phyloP scores from a whole-genome alignment of 2,888 invertebrate species.

The Thymelicus sylvestris region DNA sequence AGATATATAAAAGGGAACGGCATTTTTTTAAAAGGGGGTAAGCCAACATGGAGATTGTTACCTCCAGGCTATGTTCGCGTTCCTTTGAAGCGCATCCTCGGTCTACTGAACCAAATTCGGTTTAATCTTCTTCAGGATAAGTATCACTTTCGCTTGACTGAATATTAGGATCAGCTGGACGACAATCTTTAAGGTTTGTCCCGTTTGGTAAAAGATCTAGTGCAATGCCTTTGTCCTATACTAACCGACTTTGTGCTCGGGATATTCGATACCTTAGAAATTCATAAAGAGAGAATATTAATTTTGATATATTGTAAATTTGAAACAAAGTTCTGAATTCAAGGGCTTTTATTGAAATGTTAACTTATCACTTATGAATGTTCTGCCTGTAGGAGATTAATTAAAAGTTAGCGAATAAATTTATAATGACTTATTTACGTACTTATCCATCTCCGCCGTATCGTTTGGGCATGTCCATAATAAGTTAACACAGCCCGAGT shows the following conservation, averaged over 20 bases:
- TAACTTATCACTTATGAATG: not conserved
- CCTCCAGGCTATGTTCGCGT: conserved; percentile 50
- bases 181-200: conserved; percentile 34
- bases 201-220: conserved; percentile 34
- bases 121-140: conserved; percentile 27
- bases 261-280: not conserved
- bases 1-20: conserved; percentile 32
- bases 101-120: conserved; percentile 22
- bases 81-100: conserved; percentile 44
- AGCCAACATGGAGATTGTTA: conserved; percentile 55
- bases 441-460: conserved; percentile 41
- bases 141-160: conserved; percentile 32
- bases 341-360: not conserved
- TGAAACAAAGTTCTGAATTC: not conserved
- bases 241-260: not conserved
- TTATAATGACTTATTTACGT: conserved; percentile 50
- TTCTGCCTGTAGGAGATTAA: conserved; percentile 45
- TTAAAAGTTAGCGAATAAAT: conserved; percentile 50
- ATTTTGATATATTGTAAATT: not conserved
- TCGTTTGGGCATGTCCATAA: conserved; percentile 9
- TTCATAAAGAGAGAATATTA: not conserved
- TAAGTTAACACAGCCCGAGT: not conserved
- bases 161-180: conserved; percentile 20
- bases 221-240: conserved; percentile 34
- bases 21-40: conserved; percentile 50